phyloP scores from a whole-genome alignment of 2,113 vertebrate species.

The Burhinus oedicnemus region DNA sequence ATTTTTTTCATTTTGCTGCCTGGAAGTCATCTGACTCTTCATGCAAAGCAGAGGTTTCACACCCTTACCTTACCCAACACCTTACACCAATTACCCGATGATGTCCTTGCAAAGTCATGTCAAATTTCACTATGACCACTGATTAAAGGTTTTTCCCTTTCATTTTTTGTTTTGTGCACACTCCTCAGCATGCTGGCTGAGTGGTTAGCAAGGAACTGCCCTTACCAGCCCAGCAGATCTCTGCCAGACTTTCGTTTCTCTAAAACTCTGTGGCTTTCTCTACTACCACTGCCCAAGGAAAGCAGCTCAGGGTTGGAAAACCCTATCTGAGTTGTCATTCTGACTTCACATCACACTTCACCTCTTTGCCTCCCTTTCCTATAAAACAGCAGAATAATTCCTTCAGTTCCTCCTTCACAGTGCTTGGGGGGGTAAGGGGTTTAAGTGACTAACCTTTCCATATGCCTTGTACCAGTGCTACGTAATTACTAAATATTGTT shows the following conservation, averaged over 20 bases:
- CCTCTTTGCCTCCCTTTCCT: neutral
- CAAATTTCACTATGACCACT: conserved; percentile 46
- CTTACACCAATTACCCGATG: neutral
- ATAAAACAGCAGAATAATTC: neutral
- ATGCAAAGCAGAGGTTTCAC: conserved; percentile 80
- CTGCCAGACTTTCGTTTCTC: neutral
- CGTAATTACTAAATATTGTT: neutral
- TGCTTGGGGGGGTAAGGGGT: neutral
- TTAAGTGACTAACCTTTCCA: neutral
- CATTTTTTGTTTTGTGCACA: conserved; percentile 67
- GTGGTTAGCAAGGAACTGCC: neutral
- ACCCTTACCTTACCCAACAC: conserved; percentile 50
- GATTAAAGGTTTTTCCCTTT: conserved; percentile 59
- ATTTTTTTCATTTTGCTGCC: conserved; percentile 53
- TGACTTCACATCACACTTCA: neutral
- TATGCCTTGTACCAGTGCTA: neutral
- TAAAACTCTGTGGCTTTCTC: neutral
- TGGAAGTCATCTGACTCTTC: conserved; percentile 63
- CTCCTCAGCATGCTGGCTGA: neutral
- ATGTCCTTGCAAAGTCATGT: conserved; percentile 49
- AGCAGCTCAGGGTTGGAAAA: conserved; percentile 4
- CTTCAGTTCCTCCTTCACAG: neutral
- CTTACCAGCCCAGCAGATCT: neutral
- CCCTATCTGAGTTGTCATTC: neutral
- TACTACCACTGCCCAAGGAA: neutral